These are phyloP conservation scores for Carcinoscorpius rotundicauda DNA, from an alignment of 1,140 invertebrate species.

Conservation along the genomic window DNA sequence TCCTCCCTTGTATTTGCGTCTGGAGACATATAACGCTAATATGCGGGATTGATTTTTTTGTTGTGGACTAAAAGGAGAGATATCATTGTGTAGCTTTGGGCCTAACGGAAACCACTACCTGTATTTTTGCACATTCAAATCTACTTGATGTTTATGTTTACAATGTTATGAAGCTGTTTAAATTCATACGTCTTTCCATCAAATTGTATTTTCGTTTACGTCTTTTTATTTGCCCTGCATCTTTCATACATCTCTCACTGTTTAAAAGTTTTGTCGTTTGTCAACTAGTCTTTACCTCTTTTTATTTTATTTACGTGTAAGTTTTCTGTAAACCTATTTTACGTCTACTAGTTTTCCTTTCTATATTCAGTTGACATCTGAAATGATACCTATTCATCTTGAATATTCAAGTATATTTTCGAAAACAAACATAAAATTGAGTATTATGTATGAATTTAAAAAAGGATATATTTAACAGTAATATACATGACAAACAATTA, in stretches of 20 bases:
- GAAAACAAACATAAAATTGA: background rate
- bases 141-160: no score
- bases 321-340: background rate
- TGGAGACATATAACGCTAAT: no score
- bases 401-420: background rate
- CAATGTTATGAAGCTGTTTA: no score
- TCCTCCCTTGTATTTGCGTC: no score
- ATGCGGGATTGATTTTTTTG: no score
- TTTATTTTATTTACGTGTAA: background rate
- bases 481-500: background rate
- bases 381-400: background rate
- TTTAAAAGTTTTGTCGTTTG: background rate
- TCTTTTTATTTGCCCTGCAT: background rate
- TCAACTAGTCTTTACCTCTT: no score
- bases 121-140: no score
- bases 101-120: no score
- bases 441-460: background rate
- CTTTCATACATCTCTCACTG: background rate
- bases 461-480: background rate
- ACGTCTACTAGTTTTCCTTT: background rate
- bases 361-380: background rate
- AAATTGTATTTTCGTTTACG: slow-evolving; percentile 1
- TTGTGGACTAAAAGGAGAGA: no score
- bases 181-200: background rate
- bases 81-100: no score